phyloP scores from a whole-genome alignment of 2,888 invertebrate species.

The Aricia artaxerxes region DNA sequence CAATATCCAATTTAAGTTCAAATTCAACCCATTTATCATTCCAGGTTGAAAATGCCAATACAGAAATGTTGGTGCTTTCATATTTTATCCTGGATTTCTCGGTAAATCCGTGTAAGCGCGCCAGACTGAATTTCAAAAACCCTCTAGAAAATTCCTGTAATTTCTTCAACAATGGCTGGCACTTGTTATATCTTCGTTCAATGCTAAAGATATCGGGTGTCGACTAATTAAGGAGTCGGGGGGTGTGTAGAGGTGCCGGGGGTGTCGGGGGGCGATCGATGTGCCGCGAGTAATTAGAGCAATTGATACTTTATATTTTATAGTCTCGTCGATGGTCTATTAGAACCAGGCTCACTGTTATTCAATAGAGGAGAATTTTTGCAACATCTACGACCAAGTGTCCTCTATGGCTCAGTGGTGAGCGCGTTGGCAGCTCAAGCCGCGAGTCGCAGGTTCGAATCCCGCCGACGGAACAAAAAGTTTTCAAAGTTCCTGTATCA shows the following conservation, averaged over 20 bases:
- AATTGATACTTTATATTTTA: slow-evolving; percentile 16
- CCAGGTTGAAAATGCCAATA: background rate
- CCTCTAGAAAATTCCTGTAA: background rate
- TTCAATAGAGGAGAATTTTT: background rate
- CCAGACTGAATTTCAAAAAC: background rate
- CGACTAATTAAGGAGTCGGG: slow-evolving; percentile 21
- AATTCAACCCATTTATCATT: background rate
- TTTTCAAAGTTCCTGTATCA: too few species aligned
- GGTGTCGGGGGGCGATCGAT: slow-evolving; percentile 16
- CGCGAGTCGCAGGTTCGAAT: too few species aligned
- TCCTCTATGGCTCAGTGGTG: too few species aligned
- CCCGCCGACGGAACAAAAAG: too few species aligned
- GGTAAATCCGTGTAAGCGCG: background rate
- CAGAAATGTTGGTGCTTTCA: background rate
- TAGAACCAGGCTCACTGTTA: background rate
- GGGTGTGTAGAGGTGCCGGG: background rate
- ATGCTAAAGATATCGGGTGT: slow-evolving; percentile 1
- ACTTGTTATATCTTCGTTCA: slow-evolving; percentile 1
- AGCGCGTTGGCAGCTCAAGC: too few species aligned
- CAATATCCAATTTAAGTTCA: background rate
- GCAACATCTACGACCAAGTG: background rate
- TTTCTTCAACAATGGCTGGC: background rate
- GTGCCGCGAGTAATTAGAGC: slow-evolving; percentile 4
- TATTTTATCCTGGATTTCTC: background rate
- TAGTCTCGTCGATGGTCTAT: background rate